Evolutionary conservation across 2,113 vertebrate genomes (phyloP).

Genomic region (Gallinago jamesoni): DNA sequence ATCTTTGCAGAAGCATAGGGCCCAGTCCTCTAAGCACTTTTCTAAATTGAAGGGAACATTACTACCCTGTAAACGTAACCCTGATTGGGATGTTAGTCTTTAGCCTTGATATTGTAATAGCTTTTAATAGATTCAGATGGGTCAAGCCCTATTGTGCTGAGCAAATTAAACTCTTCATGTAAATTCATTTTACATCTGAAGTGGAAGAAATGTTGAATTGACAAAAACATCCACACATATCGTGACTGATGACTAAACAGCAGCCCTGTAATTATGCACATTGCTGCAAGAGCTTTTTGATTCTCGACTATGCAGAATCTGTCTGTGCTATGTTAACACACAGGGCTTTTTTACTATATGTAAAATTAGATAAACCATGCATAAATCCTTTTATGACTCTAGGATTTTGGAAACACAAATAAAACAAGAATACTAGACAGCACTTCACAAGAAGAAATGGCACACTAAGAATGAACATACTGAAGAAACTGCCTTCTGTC

Average conservation of each 20-base stretch:
- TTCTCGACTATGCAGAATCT: not conserved
- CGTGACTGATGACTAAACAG: conserved; percentile 37
- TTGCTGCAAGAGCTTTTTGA: conserved; percentile 12
- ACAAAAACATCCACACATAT: not conserved
- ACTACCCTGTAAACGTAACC: not conserved
- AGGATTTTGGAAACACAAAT: not conserved
- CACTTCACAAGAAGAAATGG: not conserved
- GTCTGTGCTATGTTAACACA: not conserved
- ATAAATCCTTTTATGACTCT: not conserved
- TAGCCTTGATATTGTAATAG: not conserved
- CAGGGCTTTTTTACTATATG: not conserved
- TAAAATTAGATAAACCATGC: not conserved
- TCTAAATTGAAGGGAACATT: not conserved
- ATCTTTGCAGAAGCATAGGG: not conserved
- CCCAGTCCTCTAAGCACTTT: not conserved
- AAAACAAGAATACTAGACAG: not conserved
- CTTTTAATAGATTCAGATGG: not conserved
- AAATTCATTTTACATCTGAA: not conserved
- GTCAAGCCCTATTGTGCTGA: not conserved
- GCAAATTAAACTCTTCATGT: not conserved
- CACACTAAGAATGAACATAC: not conserved
- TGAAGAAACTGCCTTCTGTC: not conserved
- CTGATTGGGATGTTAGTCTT: not conserved
- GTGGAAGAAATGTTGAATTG: not conserved
- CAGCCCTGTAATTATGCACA: conserved; percentile 25